Evolutionary conservation across 1,140 invertebrate species (phyloP), one percentile per base, ranked within the genome.

Genomic region (Ceratina australensis): DNA sequence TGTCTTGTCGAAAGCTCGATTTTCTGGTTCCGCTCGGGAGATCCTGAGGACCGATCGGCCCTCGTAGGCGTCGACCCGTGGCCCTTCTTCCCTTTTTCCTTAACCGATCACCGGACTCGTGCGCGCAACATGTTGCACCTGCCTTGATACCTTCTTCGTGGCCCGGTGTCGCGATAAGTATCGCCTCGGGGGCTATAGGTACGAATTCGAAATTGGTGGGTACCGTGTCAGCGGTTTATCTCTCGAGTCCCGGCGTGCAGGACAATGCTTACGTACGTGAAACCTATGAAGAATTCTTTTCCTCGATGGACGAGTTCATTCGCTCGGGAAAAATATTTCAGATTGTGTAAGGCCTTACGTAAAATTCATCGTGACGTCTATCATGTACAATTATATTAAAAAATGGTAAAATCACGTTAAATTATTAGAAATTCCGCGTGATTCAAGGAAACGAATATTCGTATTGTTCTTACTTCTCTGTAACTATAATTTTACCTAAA

Each of bases 1-100:
- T 84, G 84, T 85, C 72, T 85, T 79, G 84, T 85, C 82, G 72
- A 82, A 82, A 74, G 75, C 72, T 65, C 83, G 79, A 78, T 84
- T 84, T 78, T 73, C 64, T 67, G 57, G 59, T 65, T 52, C 5
- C 28, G 65, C 22, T 52, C 72, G 81, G 47, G 42, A 57, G 68
- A 80, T 83, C 68, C 50, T 12, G 18, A 16, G 26, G 54, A 1
- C 56, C 64, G 69, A 73, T 65, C 54, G 59, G 59, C 18, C 68
- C 76, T 5, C 72, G 72, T 84, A 77, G 66, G 81, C 81, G 81
- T 83, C 72, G 67, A 56, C 65, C 47, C 54, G 22, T 33, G 54
- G 49, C 52, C 24, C 52, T 52, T 33, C 16, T 3, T 8, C 3
- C 16, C 3, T 10, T 16, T n/a, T n/a, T 12, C n/a, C n/a, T 18